These are phyloP conservation scores for Tetheella fluctuosa DNA, from an alignment of 2,888 invertebrate species.

Conservation along the genomic window DNA sequence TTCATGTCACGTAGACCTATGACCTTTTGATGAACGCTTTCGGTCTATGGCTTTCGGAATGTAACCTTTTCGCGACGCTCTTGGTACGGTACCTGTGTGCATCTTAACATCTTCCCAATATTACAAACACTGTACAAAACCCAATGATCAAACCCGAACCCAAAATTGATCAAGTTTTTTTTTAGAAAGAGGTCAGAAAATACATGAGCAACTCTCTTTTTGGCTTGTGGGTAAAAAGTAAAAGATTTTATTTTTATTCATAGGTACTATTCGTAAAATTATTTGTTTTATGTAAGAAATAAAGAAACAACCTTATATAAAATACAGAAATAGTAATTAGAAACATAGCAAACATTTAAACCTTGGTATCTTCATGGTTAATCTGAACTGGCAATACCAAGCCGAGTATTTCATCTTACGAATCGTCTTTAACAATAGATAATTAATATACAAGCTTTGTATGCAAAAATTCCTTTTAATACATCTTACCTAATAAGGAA, in stretches of 20 bases:
- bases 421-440: neutral
- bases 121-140: constrained; percentile 11
- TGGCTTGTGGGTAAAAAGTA: too few relatives aligned
- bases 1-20: constrained; percentile 25
- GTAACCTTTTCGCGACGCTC: constrained; percentile 37
- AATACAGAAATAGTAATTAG: too few relatives aligned
- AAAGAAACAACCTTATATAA: too few relatives aligned
- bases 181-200: too few relatives aligned
- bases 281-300: too few relatives aligned
- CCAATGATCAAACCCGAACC: too few relatives aligned
- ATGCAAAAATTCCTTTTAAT: neutral
- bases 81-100: constrained; percentile 2
- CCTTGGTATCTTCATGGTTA: too few relatives aligned
- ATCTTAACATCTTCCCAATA: constrained; percentile 5
- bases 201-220: too few relatives aligned
- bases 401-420: neutral
- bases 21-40: constrained; percentile 35
- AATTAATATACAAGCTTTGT: neutral
- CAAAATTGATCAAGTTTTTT: neutral
- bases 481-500: constrained; percentile 3
- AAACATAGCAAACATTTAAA: too few relatives aligned
- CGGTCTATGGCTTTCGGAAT: too few relatives aligned
- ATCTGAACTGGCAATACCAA: neutral
- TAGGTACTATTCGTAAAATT: too few relatives aligned
- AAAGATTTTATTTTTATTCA: too few relatives aligned